Evolutionary conservation across 2,888 invertebrate species (phyloP), one percentile per base, ranked within the genome.

Genomic region (Hemicrepidius hirtus): DNA sequence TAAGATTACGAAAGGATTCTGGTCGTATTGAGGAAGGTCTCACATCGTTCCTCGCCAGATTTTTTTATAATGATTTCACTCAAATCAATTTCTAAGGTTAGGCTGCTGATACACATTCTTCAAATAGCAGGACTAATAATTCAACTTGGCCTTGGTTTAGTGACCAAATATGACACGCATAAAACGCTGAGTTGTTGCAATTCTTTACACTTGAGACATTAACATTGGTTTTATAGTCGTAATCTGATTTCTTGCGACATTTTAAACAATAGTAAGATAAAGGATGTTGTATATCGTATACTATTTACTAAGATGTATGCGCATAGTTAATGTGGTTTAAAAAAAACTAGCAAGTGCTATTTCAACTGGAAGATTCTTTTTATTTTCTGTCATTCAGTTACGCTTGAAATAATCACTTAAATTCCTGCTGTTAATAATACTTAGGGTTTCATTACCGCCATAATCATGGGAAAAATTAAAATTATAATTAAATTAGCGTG

Each of bases 181-280:
- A 40, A 65, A 65, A 65, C 7, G 49, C 49, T 65, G 53, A 50
- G 65, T 50, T 13, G 65, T 41, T 55, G 53, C 53, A 35, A 53
- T 65, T 65, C 65, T 57, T 57, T 57, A 65, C 40, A 65, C 65
- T 65, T 41, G 53, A 53, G 24, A 41, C 37, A 65, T 63, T 63
- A 65, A 50, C 37, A 50, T 53, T 57, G 57, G 35, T 57, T 57
- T 57, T 57, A 57, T 57, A 37, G 57, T n/a, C n/a, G 13, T 9
- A 53, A 53, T 53, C 53, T 53, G 53, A 53, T 53, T 53, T 35
- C 57, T 57, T 57, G 57, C 35, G 57, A 57, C 57, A 57, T 37
- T 57, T 55, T 9, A 4, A 57, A 57, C 57, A 57, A 57, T 57
- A 20, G 37, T 57, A 35, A 37, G 57, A 57, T 57, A 57, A 57